Conservation (phyloP, 2,113 vertebrate genomes). For the Pachypanchax playfairii region DNA sequence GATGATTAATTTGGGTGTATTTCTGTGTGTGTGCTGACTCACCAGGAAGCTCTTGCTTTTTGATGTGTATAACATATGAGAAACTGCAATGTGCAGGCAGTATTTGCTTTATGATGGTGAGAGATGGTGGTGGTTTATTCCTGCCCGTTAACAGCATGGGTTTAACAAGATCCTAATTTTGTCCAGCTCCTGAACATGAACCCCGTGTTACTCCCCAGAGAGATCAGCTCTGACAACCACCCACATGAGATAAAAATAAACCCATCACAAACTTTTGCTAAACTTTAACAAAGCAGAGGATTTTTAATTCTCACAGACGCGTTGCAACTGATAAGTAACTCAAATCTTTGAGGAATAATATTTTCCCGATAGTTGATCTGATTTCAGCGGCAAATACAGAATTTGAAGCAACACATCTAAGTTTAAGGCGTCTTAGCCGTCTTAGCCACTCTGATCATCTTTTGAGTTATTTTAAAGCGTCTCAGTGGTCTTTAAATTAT, state of each 20-base stretch:
- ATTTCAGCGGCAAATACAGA: constrained; percentile 47
- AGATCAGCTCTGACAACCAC: constrained; percentile 21
- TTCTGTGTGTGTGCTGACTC: constrained; percentile 48
- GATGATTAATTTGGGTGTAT: constrained; percentile 32
- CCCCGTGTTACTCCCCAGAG: constrained; percentile 24
- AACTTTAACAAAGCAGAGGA: constrained; percentile 29
- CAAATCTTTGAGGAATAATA: constrained; percentile 16
- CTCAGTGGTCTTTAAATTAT: too few relatives aligned
- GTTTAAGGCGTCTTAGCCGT: too few relatives aligned
- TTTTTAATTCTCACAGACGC: constrained; percentile 18
- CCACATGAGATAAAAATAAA: constrained; percentile 1
- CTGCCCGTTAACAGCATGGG: constrained; percentile 20
- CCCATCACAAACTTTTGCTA: constrained; percentile 25
- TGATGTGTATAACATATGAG: neutral
- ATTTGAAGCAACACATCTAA: too few relatives aligned
- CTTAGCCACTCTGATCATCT: constrained; percentile 41
- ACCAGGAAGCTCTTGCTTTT: constrained; percentile 33
- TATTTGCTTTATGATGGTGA: constrained; percentile 15
- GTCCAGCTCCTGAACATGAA: constrained; percentile 34
- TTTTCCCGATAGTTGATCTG: constrained; percentile 30
- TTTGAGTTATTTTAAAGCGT: too few relatives aligned
- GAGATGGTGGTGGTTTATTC: neutral
- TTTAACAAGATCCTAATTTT: constrained; percentile 51
- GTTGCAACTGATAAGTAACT: constrained; percentile 16
- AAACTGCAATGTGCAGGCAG: neutral